Conservation (phyloP, 2,888 invertebrate genomes). For the Drosophila kanekoi region DNA sequence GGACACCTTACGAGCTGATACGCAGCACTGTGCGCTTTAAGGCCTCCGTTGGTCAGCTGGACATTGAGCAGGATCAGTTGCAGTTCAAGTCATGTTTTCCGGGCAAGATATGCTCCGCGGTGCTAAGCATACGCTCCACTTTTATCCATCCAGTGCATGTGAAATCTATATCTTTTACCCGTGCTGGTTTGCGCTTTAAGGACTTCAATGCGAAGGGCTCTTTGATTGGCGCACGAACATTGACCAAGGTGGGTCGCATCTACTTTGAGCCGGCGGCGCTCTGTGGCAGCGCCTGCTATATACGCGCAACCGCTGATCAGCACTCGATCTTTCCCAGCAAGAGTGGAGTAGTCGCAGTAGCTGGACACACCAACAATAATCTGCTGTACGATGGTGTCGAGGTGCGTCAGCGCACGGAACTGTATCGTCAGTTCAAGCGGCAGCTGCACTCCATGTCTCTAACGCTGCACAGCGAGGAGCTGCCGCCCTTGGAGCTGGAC, state of each 20-base stretch:
- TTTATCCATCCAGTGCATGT: conserved; percentile 93
- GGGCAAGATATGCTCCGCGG: conserved; percentile 91
- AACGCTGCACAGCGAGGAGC: conserved; percentile 82
- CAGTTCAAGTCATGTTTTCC: conserved; percentile 93
- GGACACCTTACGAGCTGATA: conserved; percentile 89
- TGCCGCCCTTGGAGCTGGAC: conserved; percentile 83
- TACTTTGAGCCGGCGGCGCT: conserved; percentile 90
- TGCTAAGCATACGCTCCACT: conserved; percentile 92
- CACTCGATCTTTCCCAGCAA: conserved; percentile 49
- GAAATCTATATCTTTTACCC: conserved; percentile 86
- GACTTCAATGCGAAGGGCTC: conserved; percentile 85
- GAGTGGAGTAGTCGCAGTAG: conserved; percentile 3
- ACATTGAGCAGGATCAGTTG: conserved; percentile 89
- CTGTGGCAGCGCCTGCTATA: conserved; percentile 86
- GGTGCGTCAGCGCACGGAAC: conserved; percentile 82
- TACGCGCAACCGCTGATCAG: conserved; percentile 54
- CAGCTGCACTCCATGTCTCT: conserved; percentile 82
- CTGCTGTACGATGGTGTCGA: conserved; percentile 82
- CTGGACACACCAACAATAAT: conserved; percentile 58
- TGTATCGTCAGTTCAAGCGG: conserved; percentile 82
- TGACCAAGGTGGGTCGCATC: conserved; percentile 87
- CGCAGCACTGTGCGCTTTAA: conserved; percentile 90
- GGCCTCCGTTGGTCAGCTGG: conserved; percentile 91
- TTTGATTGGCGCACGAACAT: conserved; percentile 85
- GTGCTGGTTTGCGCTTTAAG: conserved; percentile 88